Evolutionary conservation across 2,113 vertebrate species (phyloP).

Genomic region (Pseudopipra pipra): DNA sequence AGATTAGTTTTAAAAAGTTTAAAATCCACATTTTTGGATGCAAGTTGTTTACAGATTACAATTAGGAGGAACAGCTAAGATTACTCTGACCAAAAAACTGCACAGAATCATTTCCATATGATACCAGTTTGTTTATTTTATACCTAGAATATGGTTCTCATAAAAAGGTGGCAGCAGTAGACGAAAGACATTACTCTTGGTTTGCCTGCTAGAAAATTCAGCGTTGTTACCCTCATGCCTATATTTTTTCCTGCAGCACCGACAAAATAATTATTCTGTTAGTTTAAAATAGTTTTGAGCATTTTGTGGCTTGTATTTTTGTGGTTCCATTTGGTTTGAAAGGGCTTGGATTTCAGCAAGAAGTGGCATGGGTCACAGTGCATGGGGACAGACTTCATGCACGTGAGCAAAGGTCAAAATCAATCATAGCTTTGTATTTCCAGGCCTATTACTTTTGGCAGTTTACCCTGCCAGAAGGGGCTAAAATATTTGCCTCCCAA

Average conservation of each 20-base stretch:
- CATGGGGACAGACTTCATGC: conserved; percentile 48
- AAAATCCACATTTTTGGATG: neutral
- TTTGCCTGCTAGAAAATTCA: neutral
- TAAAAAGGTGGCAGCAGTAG: neutral
- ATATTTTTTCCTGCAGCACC: neutral
- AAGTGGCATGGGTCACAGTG: conserved; percentile 40
- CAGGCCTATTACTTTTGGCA: conserved; percentile 47
- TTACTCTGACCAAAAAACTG: neutral
- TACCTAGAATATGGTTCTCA: conserved; percentile 27
- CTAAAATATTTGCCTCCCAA: conserved; percentile 53
- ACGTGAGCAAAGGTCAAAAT: conserved; percentile 61
- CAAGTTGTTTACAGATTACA: neutral
- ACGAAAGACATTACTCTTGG: neutral
- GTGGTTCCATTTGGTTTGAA: neutral
- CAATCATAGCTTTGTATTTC: conserved; percentile 56
- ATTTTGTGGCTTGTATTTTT: conserved; percentile 5
- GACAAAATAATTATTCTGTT: neutral
- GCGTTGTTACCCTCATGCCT: neutral
- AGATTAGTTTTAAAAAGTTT: neutral
- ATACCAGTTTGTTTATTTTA: neutral
- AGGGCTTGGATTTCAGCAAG: conserved; percentile 28
- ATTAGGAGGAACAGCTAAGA: neutral
- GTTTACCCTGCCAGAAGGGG: conserved; percentile 42
- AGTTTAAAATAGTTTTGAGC: conserved; percentile 14
- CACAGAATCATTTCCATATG: neutral